Base-by-base conservation (phyloP, 2,113 vertebrate species). In the Nothobranchius kuhntae region DNA sequence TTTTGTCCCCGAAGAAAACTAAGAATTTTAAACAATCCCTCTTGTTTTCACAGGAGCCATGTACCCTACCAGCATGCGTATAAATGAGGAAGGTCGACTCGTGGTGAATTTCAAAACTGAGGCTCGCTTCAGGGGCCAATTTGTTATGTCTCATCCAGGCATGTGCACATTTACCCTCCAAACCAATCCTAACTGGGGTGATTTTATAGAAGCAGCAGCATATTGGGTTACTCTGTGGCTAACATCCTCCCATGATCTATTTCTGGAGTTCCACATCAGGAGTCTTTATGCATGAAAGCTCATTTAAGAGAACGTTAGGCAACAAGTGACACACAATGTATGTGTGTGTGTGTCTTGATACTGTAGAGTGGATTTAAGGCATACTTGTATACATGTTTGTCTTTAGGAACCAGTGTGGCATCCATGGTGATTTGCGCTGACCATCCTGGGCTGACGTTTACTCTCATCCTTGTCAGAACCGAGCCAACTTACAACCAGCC, bases 101-200 rank as follows among this genome's bases (percentile, higher is more conserved):
- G 90, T 93, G 45, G 92, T 94, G 61, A 91, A 91, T 77, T 93
- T 94, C 80, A 90, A 81, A 81, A 93, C 86, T 0, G 90, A 93
- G 75, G 91, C 93, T 35, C 85, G 79, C 45, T 95, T 92, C 81
- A 75, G 66, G 69, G 92, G 91, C 55, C 92, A 92, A 77, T 91
- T 95, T 84, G 92, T 94, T 52, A 91, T 92, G 91, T 94, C 92
- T 75, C 91, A 93, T 69, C 83, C 92, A 92, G 92, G 91, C 95
- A 89, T 58, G 45, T 53, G 55, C 54, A 65, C 17, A 68, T 51
- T 58, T 53, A 66, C 21, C 68, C 38, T 24, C 44, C 61, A 64
- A 69, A 73, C 35, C 65, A 17, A 54, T 66, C 55, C 51, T 4
- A 42, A 12, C 66, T 51, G 44, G 48, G 50, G 61, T 64, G 67